These are phyloP conservation scores for Dysmachus trigonus DNA, from an alignment of 2,888 invertebrate genomes.

Conservation along the genomic window DNA sequence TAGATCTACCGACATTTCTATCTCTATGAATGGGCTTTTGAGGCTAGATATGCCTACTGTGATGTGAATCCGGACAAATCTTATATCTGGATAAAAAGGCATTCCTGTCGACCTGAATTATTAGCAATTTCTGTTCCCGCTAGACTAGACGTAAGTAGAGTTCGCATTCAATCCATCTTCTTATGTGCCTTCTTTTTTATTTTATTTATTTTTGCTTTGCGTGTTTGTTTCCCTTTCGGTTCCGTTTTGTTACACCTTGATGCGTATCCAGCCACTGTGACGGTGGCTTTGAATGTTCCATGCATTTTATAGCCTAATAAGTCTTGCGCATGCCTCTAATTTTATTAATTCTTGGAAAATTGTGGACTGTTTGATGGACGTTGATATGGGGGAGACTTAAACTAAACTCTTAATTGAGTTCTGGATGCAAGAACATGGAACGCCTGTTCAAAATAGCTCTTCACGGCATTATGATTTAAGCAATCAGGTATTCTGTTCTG, in stretches of 20 bases:
- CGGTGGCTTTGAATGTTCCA: slow-evolving; percentile 26
- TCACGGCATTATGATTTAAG: neutral
- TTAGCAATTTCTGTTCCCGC: neutral
- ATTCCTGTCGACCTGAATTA: neutral
- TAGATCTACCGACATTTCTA: neutral
- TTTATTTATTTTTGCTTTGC: neutral
- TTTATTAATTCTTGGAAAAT: slow-evolving; percentile 13
- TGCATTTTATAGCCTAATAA: slow-evolving; percentile 33
- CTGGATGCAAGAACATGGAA: neutral
- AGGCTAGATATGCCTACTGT: neutral
- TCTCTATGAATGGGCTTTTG: neutral
- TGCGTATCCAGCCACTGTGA: slow-evolving; percentile 40
- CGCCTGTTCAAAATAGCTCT: neutral
- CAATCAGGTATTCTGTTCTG: neutral
- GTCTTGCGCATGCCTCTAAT: slow-evolving; percentile 1
- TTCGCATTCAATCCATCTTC: neutral
- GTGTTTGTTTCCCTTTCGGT: neutral
- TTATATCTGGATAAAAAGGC: neutral
- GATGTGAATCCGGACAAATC: neutral
- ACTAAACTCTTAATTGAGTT: neutral
- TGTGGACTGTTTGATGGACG: neutral
- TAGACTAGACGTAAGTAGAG: neutral
- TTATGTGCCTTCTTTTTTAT: neutral
- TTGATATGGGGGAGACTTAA: neutral
- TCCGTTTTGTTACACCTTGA: slow-evolving; percentile 35